Base-by-base conservation (phyloP, 1,140 invertebrate species). In the Neodiprion fabricii region DNA sequence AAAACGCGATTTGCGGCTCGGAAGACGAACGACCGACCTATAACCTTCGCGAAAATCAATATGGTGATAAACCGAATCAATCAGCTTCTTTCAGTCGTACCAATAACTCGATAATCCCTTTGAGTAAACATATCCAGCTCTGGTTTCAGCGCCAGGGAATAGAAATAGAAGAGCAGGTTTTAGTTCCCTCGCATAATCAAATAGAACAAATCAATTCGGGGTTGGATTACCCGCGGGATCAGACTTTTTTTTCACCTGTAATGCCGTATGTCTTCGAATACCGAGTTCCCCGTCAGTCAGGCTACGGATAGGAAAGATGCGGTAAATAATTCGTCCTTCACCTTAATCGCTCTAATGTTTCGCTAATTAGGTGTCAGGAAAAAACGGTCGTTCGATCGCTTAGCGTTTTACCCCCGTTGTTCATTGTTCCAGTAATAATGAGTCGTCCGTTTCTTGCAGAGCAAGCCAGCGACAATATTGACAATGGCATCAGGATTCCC, bases 401-500 rank as follows among this genome's bases (percentile, higher is more conserved):
- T 17, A 17, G 53, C n/a, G 11, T 61, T 61, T 61, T 17, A 61
- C n/a, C 9, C 53, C n/a, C 53, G 11, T 17, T 14, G 53, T 61
- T 17, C 53, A 5, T 61, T 4, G n/a, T 61, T 61, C n/a, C 9
- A 17, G 11, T 17, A 61, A 61, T 61, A 61, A 61, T 9, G 53
- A 61, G 53, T 9, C n/a, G 8, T 12, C n/a, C n/a, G 11, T 12
- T 61, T 61, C 5, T 61, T 61, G 53, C 53, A 61, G 53, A 61
- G 53, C 11, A 61, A 21, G 48, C 50, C 48, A 72, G 11, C 49
- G 48, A 50, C 10, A 50, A 4, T 72, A 21, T 72, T n/a, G 53
- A 67, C 67, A 82, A 88, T 88, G 87, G 85, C 85, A 76, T 85
- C 82, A 80, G 82, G 85, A 79, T 85, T 87, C 71, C 85, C 86